Base-by-base conservation (phyloP, 1,140 invertebrate genomes). In the Drosophila ficusphila region DNA sequence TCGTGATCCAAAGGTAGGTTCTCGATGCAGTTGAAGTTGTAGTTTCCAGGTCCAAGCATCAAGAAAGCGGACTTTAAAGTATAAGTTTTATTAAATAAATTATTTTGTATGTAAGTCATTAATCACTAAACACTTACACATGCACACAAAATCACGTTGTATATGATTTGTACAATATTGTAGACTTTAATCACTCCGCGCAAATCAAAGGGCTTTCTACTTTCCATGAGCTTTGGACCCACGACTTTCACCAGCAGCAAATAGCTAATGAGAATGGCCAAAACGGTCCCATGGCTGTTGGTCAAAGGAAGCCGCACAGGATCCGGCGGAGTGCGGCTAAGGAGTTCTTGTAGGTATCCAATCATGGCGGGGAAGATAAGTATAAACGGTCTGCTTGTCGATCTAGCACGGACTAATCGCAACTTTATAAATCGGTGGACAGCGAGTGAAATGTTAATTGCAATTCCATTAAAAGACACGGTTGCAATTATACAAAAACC, bases 181-280 rank as follows among this genome's bases (percentile, higher is more conserved):
- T 98, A 98, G 4, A 95, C 53, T 12, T 96, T 94, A n/a, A 98
- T 93, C 0, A 94, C 85, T 23, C 93, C 51, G 58, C 95, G 95
- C 7, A 98, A 92, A 18, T 96, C 92, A 70, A 95, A 97, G 0
- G 97, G 95, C 85, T 96, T 95, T 51, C 95, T 93, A 65, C 97
- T 94, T 69, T 94, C 93, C 97, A 98, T 98, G 53, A 95, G 95
- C 41, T 90, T 93, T 3, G 96, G 96, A 1, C 97, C 97, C 18
- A 92, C 82, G 18, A 72, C 56, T 8, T 86, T 67, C 7, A 83
- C 49, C 79, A 97, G 95, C 89, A 96, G 95, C 16, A 97, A 73
- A 76, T 97, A 97, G 0, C 93, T 92, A 0, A 94, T 93, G 8
- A 96, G 77, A 14, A 97, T 93, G 0, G 93, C 93, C 0, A 96